These are phyloP conservation scores for Aplysina aerophoba DNA, from an alignment of 37 sponge, comb jelly and placozoan genomes.

Conservation along the genomic window DNA sequence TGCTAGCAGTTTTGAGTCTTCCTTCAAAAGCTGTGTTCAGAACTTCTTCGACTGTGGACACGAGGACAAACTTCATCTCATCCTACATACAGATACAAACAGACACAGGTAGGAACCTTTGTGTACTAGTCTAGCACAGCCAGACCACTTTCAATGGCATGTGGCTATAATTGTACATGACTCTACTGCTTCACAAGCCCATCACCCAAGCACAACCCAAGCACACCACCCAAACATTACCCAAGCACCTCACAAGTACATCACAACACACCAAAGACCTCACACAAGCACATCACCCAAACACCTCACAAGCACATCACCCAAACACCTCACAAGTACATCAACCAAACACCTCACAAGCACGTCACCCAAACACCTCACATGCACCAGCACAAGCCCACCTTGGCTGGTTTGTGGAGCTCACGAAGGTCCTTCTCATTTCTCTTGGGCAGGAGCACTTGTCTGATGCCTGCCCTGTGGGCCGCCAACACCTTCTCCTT, in stretches of 20 bases:
- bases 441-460: slow-evolving; percentile 71
- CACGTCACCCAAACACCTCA: slow-evolving; percentile 11
- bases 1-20: slow-evolving; percentile 37
- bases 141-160: too few relatives aligned
- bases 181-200: too few relatives aligned
- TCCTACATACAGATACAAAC: slow-evolving; percentile 35
- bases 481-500: slow-evolving; percentile 93
- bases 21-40: slow-evolving; percentile 68
- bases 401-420: slow-evolving; percentile 54
- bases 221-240: too few relatives aligned
- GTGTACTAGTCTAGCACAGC: too few relatives aligned
- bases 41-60: slow-evolving; percentile 56
- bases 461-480: slow-evolving; percentile 83
- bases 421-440: slow-evolving; percentile 82
- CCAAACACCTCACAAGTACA: too few relatives aligned
- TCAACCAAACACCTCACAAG: too few relatives aligned
- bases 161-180: too few relatives aligned
- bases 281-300: too few relatives aligned
- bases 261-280: too few relatives aligned
- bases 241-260: not conserved
- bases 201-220: not conserved
- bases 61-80: slow-evolving; percentile 59
- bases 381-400: slow-evolving; percentile 6
- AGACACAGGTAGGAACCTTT: not conserved
- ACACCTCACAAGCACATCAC: too few relatives aligned